Evolutionary conservation across 1,140 invertebrate genomes (phyloP).

Genomic region (Hypothenemus hampei): DNA sequence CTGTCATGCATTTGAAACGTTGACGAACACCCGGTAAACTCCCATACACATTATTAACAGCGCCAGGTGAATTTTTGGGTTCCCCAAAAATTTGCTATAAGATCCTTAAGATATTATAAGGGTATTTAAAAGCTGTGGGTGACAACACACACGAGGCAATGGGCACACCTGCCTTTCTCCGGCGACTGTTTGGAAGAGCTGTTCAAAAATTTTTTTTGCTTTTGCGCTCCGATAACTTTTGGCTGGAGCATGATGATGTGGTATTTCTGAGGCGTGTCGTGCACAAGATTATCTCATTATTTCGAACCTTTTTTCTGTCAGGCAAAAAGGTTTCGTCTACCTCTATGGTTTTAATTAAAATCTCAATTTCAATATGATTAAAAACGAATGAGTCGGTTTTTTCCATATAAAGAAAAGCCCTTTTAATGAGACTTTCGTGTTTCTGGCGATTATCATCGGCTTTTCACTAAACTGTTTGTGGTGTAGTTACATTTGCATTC

Average conservation of each 20-base stretch:
- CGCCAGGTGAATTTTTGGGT: neutral
- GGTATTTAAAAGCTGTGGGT: neutral
- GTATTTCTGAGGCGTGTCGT: neutral
- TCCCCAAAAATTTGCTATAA: no score
- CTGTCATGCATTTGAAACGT: neutral
- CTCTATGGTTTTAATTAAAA: neutral
- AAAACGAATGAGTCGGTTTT: no score
- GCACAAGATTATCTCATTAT: neutral
- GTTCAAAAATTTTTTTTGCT: neutral
- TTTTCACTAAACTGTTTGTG: conserved; percentile 19
- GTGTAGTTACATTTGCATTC: conserved; percentile 24
- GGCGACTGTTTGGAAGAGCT: neutral
- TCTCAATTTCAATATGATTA: conserved; percentile 2
- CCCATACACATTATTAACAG: neutral
- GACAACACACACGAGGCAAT: neutral
- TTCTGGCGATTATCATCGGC: conserved; percentile 19
- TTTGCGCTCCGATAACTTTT: neutral
- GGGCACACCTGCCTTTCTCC: neutral
- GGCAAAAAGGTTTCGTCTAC: neutral
- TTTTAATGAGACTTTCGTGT: conserved; percentile 11
- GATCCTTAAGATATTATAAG: no score
- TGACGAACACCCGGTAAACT: neutral
- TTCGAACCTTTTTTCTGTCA: neutral
- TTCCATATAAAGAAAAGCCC: no score
- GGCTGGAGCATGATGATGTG: neutral